Conservation (phyloP, 1,140 invertebrate species). For the Campodea augens region DNA sequence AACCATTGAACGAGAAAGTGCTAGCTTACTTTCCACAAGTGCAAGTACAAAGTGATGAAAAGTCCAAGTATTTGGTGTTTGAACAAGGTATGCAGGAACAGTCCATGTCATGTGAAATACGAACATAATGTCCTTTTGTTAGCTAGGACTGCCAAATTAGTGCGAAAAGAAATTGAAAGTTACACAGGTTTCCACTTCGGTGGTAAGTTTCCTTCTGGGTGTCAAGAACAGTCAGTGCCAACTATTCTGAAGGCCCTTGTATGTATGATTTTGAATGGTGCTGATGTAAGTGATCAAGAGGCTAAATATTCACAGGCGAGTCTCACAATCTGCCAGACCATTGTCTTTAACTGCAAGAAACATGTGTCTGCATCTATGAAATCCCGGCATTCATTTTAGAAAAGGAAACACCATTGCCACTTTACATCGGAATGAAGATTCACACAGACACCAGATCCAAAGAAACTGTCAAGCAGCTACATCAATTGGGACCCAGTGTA, state of each 20-base stretch:
- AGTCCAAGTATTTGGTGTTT: constrained; percentile 3
- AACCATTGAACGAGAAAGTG: constrained; percentile 1
- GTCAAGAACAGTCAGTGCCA: not conserved
- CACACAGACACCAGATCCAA: not conserved
- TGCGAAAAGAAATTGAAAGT: not conserved
- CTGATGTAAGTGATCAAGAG: constrained; percentile 2
- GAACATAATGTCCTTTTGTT: not conserved
- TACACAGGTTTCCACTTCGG: constrained; percentile 2
- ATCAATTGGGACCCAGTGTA: not conserved
- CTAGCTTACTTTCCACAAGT: constrained; percentile 3
- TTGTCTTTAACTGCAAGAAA: constrained; percentile 5
- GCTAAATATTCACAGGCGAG: constrained; percentile 1
- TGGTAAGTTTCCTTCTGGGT: constrained; percentile 4
- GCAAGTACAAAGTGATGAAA: constrained; percentile 7
- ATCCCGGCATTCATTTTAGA: constrained; percentile 2
- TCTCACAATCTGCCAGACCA: constrained; percentile 5
- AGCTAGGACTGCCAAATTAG: not conserved
- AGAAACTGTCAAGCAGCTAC: not conserved
- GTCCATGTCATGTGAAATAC: not conserved
- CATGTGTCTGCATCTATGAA: constrained; percentile 1
- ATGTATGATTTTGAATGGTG: not conserved
- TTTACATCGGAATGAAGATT: not conserved
- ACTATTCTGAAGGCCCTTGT: not conserved
- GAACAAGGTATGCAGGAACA: constrained; percentile 5
- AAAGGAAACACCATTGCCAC: not conserved